Evolutionary conservation across 2,888 invertebrate species (phyloP).

Genomic region (Ceramica pisi): DNA sequence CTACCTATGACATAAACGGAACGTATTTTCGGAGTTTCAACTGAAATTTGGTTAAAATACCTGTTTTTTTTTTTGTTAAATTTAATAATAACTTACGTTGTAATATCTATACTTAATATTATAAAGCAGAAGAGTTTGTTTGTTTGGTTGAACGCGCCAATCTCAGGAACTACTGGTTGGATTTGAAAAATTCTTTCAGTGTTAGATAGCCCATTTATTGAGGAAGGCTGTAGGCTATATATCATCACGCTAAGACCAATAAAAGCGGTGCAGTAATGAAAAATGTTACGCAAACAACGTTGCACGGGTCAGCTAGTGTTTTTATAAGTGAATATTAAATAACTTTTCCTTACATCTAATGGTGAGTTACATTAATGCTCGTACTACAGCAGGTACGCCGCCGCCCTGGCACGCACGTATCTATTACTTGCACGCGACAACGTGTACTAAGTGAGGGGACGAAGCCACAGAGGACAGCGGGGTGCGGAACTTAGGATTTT

Average conservation of each 20-base stretch:
- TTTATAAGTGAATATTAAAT: constrained; percentile 17
- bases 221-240: too few species aligned
- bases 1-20: constrained; percentile 8
- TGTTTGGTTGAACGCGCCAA: too few species aligned
- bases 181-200: too few species aligned
- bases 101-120: too few species aligned
- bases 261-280: too few species aligned
- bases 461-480: constrained; percentile 1
- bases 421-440: constrained; percentile 62
- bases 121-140: too few species aligned
- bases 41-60: neutral
- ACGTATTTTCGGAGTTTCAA: neutral
- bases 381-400: constrained; percentile 38
- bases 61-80: neutral
- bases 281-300: too few species aligned
- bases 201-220: too few species aligned
- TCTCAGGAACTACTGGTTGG: too few species aligned
- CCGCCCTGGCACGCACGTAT: constrained; percentile 49
- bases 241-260: too few species aligned
- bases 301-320: too few species aligned
- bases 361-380: constrained; percentile 15
- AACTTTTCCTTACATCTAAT: constrained; percentile 24
- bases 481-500: neutral
- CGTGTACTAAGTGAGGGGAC: constrained; percentile 18
- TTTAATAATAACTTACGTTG: neutral